Conservation (phyloP, 1,140 invertebrate genomes). For the Rhizoglyphus robini region DNA sequence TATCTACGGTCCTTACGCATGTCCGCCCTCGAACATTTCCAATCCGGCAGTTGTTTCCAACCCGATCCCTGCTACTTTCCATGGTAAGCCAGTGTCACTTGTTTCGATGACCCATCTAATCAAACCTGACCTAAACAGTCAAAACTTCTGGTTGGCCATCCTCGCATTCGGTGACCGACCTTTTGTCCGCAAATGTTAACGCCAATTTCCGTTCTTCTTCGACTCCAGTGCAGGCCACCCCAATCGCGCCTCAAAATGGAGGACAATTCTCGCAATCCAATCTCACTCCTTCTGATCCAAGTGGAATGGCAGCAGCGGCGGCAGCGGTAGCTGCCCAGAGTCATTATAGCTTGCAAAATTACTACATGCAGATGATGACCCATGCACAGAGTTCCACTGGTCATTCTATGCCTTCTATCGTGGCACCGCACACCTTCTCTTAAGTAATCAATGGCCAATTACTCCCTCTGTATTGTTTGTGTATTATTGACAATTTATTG, state of each 20-base stretch:
- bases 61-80: not conserved
- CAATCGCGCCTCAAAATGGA: not conserved
- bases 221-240: not conserved
- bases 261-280: not conserved
- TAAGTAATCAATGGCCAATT: too few species aligned
- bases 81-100: not conserved
- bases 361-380: conserved; percentile 8
- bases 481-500: too few species aligned
- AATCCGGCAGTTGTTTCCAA: not conserved
- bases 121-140: not conserved
- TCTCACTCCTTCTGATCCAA: not conserved
- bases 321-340: not conserved
- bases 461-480: too few species aligned
- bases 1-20: not conserved
- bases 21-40: not conserved
- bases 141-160: conserved; percentile 36
- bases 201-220: not conserved
- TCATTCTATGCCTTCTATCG: not conserved
- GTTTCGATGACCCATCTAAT: not conserved
- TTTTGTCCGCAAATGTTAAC: conserved; percentile 34
- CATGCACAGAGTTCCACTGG: not conserved
- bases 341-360: conserved; percentile 19
- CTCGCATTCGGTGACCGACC: conserved; percentile 55
- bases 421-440: not conserved
- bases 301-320: not conserved